A percentile compares a stretch with the other conserved stretches of the same genome.
Evolutionary conservation across 2,113 vertebrate species (phyloP).

Genomic region (Psittacula cyanocephala): DNA sequence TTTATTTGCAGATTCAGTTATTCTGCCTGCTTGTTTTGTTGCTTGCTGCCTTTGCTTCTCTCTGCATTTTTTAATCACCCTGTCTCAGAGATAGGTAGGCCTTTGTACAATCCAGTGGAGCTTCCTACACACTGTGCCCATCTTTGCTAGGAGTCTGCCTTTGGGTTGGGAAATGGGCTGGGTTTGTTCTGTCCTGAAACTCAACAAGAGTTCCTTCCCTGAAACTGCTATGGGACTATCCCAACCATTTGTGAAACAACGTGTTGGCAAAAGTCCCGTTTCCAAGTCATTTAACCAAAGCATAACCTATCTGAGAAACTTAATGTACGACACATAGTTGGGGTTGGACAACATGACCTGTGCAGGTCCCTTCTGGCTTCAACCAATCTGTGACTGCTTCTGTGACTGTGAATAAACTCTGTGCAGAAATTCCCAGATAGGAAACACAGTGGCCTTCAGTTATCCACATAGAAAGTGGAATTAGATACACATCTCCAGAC

Average conservation of each 20-base stretch:
- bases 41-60: not conserved
- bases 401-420: not conserved
- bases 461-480: not conserved
- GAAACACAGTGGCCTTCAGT: not conserved
- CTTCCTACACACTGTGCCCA: fast-evolving
- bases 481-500: not conserved
- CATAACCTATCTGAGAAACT: not conserved
- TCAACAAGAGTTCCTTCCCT: not conserved
- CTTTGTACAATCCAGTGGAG: not conserved
- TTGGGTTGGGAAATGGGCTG: not conserved
- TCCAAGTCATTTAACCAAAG: not conserved
- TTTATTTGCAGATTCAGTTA: not conserved
- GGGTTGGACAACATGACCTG: not conserved
- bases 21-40: constrained; percentile 8
- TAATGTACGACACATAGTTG: not conserved
- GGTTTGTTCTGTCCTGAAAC: not conserved
- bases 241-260: not conserved
- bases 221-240: not conserved
- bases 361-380: not conserved
- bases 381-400: not conserved
- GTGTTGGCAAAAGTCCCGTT: not conserved
- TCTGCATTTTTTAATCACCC: not conserved
- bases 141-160: not conserved
- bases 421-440: not conserved
- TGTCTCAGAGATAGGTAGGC: not conserved